Conservation (phyloP, 2,113 vertebrate genomes). For the Amia ocellicauda region DNA sequence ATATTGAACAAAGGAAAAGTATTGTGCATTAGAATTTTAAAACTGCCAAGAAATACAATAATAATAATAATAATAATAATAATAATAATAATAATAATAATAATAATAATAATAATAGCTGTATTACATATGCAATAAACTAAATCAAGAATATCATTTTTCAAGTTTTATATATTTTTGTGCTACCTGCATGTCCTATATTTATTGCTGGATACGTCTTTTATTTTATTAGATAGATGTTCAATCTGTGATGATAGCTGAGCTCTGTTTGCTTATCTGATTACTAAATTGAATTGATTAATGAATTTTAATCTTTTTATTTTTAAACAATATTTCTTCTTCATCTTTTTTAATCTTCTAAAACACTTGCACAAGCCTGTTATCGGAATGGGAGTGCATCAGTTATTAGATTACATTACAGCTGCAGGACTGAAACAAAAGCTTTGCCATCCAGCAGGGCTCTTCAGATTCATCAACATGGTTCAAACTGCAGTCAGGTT, state of each 20-base stretch:
- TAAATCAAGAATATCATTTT: too few relatives aligned
- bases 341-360: conserved; percentile 14
- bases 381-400: conserved; percentile 17
- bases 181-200: not conserved
- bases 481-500: conserved; percentile 26
- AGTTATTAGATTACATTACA: conserved; percentile 29
- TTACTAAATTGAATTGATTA: conserved; percentile 4
- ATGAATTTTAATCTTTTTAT: not conserved
- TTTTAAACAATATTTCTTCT: not conserved
- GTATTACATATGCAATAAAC: too few relatives aligned
- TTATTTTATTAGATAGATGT: not conserved
- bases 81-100: too few relatives aligned
- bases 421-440: conserved; percentile 12
- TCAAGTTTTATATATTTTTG: too few relatives aligned
- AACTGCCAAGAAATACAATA: too few relatives aligned
- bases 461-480: conserved; percentile 30
- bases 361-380: conserved; percentile 34
- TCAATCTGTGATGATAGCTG: not conserved
- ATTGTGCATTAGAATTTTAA: too few relatives aligned
- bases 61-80: too few relatives aligned
- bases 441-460: not conserved
- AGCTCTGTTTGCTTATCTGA: not conserved
- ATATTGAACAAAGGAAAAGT: too few relatives aligned
- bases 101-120: too few relatives aligned
- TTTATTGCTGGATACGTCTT: not conserved